These are phyloP conservation scores for Hycleus cichorii DNA, from an alignment of 1,140 invertebrate species.

Conservation along the genomic window DNA sequence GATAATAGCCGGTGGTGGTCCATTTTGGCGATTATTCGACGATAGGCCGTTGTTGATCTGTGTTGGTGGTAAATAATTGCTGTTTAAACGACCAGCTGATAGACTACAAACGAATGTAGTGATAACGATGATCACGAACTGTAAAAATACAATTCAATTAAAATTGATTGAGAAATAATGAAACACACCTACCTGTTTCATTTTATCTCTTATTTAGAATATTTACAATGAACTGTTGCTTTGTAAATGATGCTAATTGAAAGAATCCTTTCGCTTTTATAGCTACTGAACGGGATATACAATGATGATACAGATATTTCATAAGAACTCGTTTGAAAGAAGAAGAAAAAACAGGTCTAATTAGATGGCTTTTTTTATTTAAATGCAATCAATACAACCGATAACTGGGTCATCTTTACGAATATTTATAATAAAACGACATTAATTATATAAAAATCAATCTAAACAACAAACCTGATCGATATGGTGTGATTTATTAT, in stretches of 20 bases:
- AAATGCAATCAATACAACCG: too few relatives aligned
- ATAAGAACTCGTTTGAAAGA: conserved; percentile 6
- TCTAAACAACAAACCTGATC: too few relatives aligned
- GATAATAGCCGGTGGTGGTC: conserved; percentile 33
- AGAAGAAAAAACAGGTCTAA: too few relatives aligned
- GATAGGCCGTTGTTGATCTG: conserved; percentile 5
- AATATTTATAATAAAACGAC: too few relatives aligned
- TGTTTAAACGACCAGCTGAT: conserved; percentile 28
- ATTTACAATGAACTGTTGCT: not conserved
- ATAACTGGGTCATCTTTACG: too few relatives aligned
- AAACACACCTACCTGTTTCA: conserved; percentile 12
- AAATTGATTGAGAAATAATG: not conserved
- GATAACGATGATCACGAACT: conserved; percentile 7
- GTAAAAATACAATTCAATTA: conserved; percentile 1
- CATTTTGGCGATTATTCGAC: too few relatives aligned
- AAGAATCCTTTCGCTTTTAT: conserved; percentile 17
- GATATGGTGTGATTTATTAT: too few relatives aligned
- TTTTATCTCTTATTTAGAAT: conserved; percentile 5
- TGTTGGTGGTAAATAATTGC: conserved; percentile 27
- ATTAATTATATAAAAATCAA: too few relatives aligned
- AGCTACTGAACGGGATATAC: conserved; percentile 7
- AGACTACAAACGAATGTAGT: conserved; percentile 22
- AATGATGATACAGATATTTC: conserved; percentile 19
- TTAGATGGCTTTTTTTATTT: too few relatives aligned
- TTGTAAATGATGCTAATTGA: conserved; percentile 12